Conservation (phyloP, 2,888 invertebrate genomes). For the Stenolophus ochropezus region DNA sequence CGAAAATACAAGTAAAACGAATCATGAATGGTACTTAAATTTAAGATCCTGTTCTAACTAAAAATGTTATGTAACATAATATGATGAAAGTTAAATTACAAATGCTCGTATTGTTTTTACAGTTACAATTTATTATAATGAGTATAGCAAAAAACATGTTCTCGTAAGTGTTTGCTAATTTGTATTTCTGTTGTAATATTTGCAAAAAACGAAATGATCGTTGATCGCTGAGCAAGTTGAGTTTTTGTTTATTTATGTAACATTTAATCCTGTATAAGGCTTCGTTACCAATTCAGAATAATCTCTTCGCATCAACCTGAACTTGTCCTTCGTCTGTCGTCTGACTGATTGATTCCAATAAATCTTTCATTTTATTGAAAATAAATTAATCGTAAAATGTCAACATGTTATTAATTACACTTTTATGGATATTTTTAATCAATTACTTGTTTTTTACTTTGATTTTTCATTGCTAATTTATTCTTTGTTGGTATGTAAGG, state of each 20-base stretch:
- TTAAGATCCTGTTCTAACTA: too few relatives aligned
- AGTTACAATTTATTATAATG: not conserved
- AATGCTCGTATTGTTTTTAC: too few relatives aligned
- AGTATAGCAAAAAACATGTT: not conserved
- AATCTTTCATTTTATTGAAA: slow-evolving; percentile 17
- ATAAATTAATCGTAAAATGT: slow-evolving; percentile 13
- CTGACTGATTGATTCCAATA: slow-evolving; percentile 4
- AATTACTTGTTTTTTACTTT: not conserved
- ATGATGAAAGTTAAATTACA: too few relatives aligned
- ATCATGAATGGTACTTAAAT: too few relatives aligned
- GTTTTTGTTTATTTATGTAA: not conserved
- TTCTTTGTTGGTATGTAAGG: not conserved
- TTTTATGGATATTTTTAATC: slow-evolving; percentile 27
- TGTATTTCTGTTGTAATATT: not conserved
- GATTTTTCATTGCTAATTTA: not conserved
- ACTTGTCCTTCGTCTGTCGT: not conserved
- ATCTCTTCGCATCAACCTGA: not conserved
- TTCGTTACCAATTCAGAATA: slow-evolving; percentile 5
- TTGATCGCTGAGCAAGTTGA: not conserved
- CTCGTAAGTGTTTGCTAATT: not conserved
- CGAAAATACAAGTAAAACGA: too few relatives aligned
- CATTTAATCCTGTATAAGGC: not conserved
- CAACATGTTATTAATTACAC: slow-evolving; percentile 9
- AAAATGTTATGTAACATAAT: too few relatives aligned
- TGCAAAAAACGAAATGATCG: not conserved